A percentile compares a stretch with the other conserved stretches of the same genome.
Evolutionary conservation across 2,888 invertebrate genomes (phyloP).

Genomic region (Frankliniella fusca): DNA sequence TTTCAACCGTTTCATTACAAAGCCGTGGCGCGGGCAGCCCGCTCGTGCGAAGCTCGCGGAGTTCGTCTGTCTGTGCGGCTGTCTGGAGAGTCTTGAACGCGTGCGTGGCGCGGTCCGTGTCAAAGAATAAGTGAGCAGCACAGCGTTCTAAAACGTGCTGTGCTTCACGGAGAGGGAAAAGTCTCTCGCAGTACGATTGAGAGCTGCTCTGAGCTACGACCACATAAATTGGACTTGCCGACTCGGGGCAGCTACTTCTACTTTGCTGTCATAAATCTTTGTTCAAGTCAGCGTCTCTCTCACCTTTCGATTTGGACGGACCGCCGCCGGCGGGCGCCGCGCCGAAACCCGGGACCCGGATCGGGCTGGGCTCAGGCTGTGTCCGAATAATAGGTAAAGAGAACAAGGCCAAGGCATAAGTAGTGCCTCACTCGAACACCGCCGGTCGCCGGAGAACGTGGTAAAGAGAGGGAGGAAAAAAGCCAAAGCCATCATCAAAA

Average conservation of each 20-base stretch:
- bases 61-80: too few relatives aligned
- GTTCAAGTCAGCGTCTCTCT: slow-evolving; percentile 7
- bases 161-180: too few relatives aligned
- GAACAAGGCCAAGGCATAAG: not conserved
- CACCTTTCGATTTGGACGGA: not conserved
- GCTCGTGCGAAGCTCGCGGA: too few relatives aligned
- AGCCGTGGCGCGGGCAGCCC: too few relatives aligned
- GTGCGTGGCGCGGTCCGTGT: too few relatives aligned
- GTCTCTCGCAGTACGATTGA: not conserved
- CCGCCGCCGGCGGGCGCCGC: slow-evolving; percentile 2
- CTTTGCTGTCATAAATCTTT: slow-evolving; percentile 25
- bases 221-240: slow-evolving; percentile 13
- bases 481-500: too few relatives aligned
- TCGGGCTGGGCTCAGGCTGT: too few relatives aligned
- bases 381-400: not conserved
- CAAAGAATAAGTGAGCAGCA: too few relatives aligned
- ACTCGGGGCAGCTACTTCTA: slow-evolving; percentile 8
- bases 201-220: slow-evolving; percentile 10
- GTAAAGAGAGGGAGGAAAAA: too few relatives aligned
- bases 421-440: not conserved
- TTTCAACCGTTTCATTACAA: slow-evolving; percentile 20
- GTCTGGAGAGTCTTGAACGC: too few relatives aligned
- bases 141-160: too few relatives aligned
- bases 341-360: not conserved
- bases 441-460: not conserved